Evolutionary conservation across 1,140 invertebrate species (phyloP), one percentile per base, ranked within the genome.

Genomic region (Neodiprion pinetum): DNA sequence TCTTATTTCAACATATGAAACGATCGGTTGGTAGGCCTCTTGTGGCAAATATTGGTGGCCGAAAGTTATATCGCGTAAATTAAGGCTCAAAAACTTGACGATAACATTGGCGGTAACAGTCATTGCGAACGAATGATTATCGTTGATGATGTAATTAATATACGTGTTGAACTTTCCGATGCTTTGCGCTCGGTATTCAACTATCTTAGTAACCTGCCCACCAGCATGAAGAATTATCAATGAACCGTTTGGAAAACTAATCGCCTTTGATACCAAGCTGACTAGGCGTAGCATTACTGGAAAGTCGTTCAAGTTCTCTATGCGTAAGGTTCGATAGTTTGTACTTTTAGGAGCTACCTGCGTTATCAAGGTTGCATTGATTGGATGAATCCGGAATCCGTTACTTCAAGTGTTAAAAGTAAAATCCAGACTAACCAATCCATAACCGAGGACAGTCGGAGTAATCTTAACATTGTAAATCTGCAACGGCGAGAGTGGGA

Each of bases 81-180:
- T 73, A 0, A 82, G 14, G n/a, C 70, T 74, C n/a, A 86, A 67
- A 47, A 76, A 74, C 68, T 81, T 83, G 1, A 71, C 74, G 67
- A 84, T 77, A 2, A 85, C 71, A 7, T 80, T 77, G 1, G 82
- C 81, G n/a, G 78, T 77, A 1, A 85, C 72, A 9, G 70, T 76
- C 48, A 85, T 71, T 12, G 84, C 78, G 72, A 80, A 83, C 1
- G 74, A 78, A 48, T 85, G 80, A 74, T 80, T 80, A 7, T 81
- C 79, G 23, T 86, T 86, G 9, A 86, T 82, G 9, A 83, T 74
- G 53, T 84, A 85, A 77, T 80, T 78, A 9, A 84, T 75, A 40
- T 76, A 81, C 17, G 72, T 69, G 11, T 78, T 80, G 47, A 81
- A 80, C 75, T 74, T 81, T 21, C 79, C 78, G 12, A 77, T 40